phyloP scores from a whole-genome alignment of 2,888 invertebrate genomes.

The Lydus trimaculatus region DNA sequence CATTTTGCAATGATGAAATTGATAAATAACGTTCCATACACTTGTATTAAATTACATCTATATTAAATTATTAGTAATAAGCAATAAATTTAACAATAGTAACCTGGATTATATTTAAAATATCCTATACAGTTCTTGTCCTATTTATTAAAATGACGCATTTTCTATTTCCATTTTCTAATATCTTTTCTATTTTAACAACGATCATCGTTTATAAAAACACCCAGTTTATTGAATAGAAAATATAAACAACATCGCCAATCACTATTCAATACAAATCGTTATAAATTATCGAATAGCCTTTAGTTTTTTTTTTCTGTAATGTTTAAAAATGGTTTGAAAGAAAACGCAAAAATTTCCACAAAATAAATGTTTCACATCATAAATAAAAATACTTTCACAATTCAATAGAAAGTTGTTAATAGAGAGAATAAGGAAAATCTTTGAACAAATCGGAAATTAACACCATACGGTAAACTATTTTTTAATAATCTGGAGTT shows the following conservation, averaged over 20 bases:
- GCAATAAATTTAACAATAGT: neutral
- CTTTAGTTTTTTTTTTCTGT: neutral
- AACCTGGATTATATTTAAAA: neutral
- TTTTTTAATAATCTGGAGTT: too few species aligned
- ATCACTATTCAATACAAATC: neutral
- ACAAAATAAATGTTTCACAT: neutral
- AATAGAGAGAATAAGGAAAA: neutral
- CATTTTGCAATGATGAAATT: constrained; percentile 39
- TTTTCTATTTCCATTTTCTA: neutral
- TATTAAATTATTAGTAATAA: neutral
- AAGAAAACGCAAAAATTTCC: neutral
- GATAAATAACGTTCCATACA: constrained; percentile 29
- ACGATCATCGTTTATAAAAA: neutral
- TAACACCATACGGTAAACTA: too few species aligned
- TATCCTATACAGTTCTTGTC: neutral
- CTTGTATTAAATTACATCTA: neutral
- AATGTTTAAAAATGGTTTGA: neutral
- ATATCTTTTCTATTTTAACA: neutral
- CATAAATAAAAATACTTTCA: constrained; percentile 1
- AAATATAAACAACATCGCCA: neutral
- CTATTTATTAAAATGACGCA: neutral
- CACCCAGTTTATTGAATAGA: neutral
- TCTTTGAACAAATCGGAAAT: too few species aligned
- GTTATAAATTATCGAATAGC: neutral
- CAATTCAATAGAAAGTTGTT: too few species aligned